Conservation (phyloP, 2,888 invertebrate genomes). For the Parasteatoda lunata region DNA sequence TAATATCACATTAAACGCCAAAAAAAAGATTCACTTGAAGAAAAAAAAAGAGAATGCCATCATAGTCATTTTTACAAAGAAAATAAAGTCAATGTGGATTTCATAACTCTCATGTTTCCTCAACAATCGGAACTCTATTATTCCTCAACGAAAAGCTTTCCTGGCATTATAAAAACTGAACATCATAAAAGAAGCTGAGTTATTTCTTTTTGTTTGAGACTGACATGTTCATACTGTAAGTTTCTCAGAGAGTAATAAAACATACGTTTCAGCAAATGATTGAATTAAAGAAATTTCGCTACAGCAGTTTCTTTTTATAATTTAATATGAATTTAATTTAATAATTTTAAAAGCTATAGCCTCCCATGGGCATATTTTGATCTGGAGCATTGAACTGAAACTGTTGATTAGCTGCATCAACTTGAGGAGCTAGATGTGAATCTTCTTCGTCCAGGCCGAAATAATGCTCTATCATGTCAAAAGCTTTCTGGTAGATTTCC, state of each 20-base stretch:
- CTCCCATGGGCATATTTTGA: constrained; percentile 67
- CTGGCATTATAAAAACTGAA: too few species aligned
- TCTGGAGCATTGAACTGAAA: constrained; percentile 77
- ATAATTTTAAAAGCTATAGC: constrained; percentile 60
- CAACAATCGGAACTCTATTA: too few species aligned
- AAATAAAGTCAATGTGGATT: too few species aligned
- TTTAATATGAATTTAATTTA: constrained; percentile 1
- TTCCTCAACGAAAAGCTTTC: too few species aligned
- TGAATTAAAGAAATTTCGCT: constrained; percentile 30
- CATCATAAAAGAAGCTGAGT: too few species aligned
- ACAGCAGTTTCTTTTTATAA: constrained; percentile 9
- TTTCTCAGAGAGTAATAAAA: constrained; percentile 45
- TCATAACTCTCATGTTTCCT: too few species aligned
- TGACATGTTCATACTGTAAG: constrained; percentile 33
- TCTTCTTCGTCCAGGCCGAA: constrained; percentile 88
- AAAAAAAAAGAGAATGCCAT: too few species aligned
- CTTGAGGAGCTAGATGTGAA: constrained; percentile 81
- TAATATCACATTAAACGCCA: too few species aligned
- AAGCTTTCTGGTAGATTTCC: constrained; percentile 97
- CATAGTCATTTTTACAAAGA: too few species aligned
- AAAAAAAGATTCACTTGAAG: too few species aligned
- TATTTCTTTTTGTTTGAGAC: background rate
- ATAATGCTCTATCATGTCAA: constrained; percentile 96
- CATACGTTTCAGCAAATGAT: constrained; percentile 19
- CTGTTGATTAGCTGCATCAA: constrained; percentile 80